A percentile compares a stretch with the other conserved stretches of the same genome.
Evolutionary conservation across 2,797 vertebrate species (phyloP).

Genomic region (Parotocinclus haroldoi): DNA sequence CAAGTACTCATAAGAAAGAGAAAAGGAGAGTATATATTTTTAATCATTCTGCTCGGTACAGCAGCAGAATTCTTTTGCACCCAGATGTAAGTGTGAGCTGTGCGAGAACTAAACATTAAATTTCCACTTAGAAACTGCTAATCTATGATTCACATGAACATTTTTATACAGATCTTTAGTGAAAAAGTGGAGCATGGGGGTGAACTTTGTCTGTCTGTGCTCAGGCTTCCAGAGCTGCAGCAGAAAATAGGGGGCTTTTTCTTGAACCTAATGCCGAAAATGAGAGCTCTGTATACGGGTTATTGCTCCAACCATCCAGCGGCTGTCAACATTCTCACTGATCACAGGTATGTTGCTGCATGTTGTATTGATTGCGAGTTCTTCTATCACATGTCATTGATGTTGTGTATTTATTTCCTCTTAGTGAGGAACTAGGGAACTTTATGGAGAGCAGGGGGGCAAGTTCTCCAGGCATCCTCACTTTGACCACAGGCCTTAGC

Average conservation of each 20-base stretch:
- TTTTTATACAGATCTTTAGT: not conserved
- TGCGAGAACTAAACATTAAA: not conserved
- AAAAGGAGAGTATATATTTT: not conserved
- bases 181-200: not conserved
- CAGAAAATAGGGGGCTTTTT: slow-evolving; percentile 95
- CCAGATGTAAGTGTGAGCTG: not conserved
- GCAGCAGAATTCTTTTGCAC: not conserved
- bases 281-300: slow-evolving; percentile 85
- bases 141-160: not conserved
- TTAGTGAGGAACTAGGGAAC: slow-evolving; percentile 87
- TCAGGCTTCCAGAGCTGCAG: slow-evolving; percentile 90
- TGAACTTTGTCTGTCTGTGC: not conserved
- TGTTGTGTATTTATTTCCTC: not conserved
- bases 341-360: slow-evolving; percentile 80
- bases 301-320: slow-evolving; percentile 98
- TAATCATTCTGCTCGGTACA: not conserved
- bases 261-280: slow-evolving; percentile 91
- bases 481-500: slow-evolving; percentile 92
- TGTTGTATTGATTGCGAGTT: not conserved
- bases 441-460: slow-evolving; percentile 95
- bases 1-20: not conserved
- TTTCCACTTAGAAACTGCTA: no score
- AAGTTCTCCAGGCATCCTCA: slow-evolving; percentile 83
- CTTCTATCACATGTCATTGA: not conserved
- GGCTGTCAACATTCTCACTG: slow-evolving; percentile 90